Conservation (phyloP, 2,888 invertebrate species). For the Oxystoma pomonae region DNA sequence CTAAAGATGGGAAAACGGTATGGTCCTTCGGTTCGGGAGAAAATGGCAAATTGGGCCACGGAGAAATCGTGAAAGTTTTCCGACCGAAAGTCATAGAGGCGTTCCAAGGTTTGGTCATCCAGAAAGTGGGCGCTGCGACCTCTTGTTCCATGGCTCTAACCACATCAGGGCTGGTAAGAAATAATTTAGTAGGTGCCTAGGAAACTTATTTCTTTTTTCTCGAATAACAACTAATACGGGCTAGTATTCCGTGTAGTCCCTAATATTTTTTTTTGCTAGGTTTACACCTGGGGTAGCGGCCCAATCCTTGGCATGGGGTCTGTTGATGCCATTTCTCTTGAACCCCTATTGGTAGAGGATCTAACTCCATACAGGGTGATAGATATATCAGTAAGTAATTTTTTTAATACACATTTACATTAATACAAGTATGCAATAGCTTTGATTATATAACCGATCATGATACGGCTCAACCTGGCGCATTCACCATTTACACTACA, state of each 20-base stretch:
- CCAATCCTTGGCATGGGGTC: constrained; percentile 57
- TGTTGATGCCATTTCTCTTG: constrained; percentile 52
- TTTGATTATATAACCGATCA: no score
- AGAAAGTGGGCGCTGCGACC: constrained; percentile 55
- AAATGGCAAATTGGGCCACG: constrained; percentile 52
- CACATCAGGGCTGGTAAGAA: constrained; percentile 47
- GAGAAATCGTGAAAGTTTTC: constrained; percentile 44
- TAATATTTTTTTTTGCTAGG: no score
- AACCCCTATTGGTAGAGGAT: constrained; percentile 54
- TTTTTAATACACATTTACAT: no score
- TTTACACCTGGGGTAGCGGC: constrained; percentile 62
- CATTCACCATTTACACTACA: no score
- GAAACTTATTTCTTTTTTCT: no score
- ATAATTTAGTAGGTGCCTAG: background rate
- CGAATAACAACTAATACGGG: no score
- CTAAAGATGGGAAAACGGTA: constrained; percentile 52
- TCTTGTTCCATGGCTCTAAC: constrained; percentile 54
- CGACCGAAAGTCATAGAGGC: constrained; percentile 58
- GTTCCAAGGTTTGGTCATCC: constrained; percentile 53
- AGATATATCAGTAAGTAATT: constrained; percentile 50
- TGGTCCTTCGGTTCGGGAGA: constrained; percentile 58
- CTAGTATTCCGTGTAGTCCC: no score
- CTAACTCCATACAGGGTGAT: constrained; percentile 51
- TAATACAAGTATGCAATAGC: no score
- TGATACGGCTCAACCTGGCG: no score